Percentiles rank a stretch among this genome's conserved stretches.
Conservation (phyloP, 2,797 vertebrate genomes). For the Clarias fuscus region DNA sequence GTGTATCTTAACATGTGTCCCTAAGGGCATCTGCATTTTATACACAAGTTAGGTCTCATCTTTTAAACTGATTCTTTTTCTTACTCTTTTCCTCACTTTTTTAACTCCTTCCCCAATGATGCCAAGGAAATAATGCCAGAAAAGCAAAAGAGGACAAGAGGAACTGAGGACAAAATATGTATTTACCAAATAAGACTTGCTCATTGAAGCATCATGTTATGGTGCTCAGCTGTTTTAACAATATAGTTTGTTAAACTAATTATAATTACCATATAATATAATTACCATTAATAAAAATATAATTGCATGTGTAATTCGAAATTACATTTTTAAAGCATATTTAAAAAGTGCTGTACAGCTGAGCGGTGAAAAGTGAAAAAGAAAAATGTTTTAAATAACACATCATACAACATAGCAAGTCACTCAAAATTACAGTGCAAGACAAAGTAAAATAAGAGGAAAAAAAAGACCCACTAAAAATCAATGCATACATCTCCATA, state of each 20-base stretch:
- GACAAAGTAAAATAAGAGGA: too few relatives aligned
- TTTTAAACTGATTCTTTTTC: not conserved
- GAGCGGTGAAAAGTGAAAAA: too few relatives aligned
- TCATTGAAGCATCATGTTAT: not conserved
- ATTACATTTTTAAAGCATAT: too few relatives aligned
- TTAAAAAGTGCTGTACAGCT: too few relatives aligned
- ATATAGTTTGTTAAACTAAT: not conserved
- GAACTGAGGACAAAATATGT: not conserved
- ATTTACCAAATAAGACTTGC: not conserved
- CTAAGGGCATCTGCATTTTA: not conserved
- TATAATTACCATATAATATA: too few relatives aligned
- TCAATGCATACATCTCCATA: too few relatives aligned
- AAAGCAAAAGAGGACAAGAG: conserved; percentile 3
- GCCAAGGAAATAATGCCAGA: not conserved
- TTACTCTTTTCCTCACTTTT: not conserved
- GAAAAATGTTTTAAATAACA: too few relatives aligned
- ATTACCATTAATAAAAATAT: not conserved
- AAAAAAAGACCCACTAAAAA: too few relatives aligned
- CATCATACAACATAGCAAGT: too few relatives aligned
- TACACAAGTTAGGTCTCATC: not conserved
- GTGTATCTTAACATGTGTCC: not conserved
- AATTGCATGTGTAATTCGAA: not conserved
- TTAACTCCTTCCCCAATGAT: not conserved
- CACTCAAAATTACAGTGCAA: too few relatives aligned
- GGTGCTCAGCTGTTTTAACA: not conserved